Percentiles rank a stretch among this genome's conserved stretches.
Evolutionary conservation across 1,140 invertebrate genomes (phyloP).

Genomic region (Zaprionus inermis): DNA sequence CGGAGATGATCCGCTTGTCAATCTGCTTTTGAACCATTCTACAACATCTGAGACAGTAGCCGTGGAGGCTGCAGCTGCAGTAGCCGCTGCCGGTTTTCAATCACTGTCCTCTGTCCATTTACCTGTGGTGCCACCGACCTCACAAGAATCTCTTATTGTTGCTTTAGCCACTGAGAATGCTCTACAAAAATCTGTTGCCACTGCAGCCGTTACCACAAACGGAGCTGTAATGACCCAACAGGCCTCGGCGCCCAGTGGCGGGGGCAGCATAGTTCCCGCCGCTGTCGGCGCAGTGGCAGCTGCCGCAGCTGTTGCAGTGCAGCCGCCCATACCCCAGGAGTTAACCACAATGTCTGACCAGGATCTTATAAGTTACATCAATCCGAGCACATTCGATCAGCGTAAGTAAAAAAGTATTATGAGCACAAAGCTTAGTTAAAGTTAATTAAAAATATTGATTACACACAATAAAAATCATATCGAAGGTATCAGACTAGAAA

Average conservation of each 20-base stretch:
- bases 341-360: slow-evolving; percentile 92
- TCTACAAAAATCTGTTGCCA: slow-evolving; percentile 76
- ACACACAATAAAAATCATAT: no score
- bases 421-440: no score
- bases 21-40: slow-evolving; percentile 54
- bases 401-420: slow-evolving; percentile 84
- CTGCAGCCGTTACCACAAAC: slow-evolving; percentile 80
- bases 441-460: no score
- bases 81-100: slow-evolving; percentile 59
- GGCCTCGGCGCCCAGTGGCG: slow-evolving; percentile 61
- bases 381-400: slow-evolving; percentile 93
- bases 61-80: slow-evolving; percentile 55
- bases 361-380: slow-evolving; percentile 93
- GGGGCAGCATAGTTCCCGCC: slow-evolving; percentile 64
- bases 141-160: slow-evolving; percentile 83
- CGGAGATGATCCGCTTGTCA: slow-evolving; percentile 54
- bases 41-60: slow-evolving; percentile 48
- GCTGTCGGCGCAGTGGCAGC: slow-evolving; percentile 67
- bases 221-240: slow-evolving; percentile 79
- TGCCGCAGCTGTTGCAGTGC: slow-evolving; percentile 71
- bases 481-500: no score
- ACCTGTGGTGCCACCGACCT: slow-evolving; percentile 71
- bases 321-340: slow-evolving; percentile 87
- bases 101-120: slow-evolving; percentile 52
- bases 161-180: slow-evolving; percentile 79